phyloP scores from a whole-genome alignment of 2,888 invertebrate species.

The Gonocerus acuteangulatus region DNA sequence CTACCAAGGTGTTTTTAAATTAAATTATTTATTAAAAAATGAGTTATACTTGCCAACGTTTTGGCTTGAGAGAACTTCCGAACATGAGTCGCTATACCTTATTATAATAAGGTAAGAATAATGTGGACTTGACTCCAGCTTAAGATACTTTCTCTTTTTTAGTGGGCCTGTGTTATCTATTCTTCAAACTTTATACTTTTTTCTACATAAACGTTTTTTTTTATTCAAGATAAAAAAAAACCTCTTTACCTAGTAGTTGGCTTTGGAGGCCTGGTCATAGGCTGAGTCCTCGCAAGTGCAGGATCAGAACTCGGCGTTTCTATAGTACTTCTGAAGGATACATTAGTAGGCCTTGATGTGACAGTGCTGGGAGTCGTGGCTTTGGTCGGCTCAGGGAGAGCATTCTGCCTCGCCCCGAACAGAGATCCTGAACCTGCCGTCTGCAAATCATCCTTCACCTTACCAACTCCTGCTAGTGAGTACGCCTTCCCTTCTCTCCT shows the following conservation, averaged over 20 bases:
- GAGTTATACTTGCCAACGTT: too few species aligned
- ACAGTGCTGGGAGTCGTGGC: slow-evolving; percentile 10
- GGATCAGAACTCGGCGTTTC: slow-evolving; percentile 31
- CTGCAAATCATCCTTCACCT: neutral
- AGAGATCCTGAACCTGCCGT: slow-evolving; percentile 1
- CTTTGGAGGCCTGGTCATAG: slow-evolving; percentile 27
- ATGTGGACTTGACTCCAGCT: too few species aligned
- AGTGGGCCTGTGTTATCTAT: too few species aligned
- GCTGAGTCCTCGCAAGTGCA: slow-evolving; percentile 27
- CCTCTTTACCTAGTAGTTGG: slow-evolving; percentile 12
- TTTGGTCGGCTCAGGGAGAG: slow-evolving; percentile 6
- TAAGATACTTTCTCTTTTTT: too few species aligned
- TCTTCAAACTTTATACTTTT: too few species aligned
- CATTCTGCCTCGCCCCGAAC: neutral
- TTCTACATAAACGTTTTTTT: too few species aligned
- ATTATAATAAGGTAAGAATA: too few species aligned
- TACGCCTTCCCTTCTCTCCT: neutral
- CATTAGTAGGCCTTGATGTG: slow-evolving; percentile 31
- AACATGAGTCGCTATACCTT: too few species aligned
- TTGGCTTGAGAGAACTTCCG: too few species aligned
- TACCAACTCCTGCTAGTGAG: neutral
- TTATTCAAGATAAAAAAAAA: too few species aligned
- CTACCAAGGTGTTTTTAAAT: too few species aligned
- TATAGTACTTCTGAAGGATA: slow-evolving; percentile 33
- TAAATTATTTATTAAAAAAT: too few species aligned